A percentile compares a stretch with the other conserved stretches of the same genome.
phyloP scores from a whole-genome alignment of 2,888 invertebrate species.

The Platycheirus rosarum region DNA sequence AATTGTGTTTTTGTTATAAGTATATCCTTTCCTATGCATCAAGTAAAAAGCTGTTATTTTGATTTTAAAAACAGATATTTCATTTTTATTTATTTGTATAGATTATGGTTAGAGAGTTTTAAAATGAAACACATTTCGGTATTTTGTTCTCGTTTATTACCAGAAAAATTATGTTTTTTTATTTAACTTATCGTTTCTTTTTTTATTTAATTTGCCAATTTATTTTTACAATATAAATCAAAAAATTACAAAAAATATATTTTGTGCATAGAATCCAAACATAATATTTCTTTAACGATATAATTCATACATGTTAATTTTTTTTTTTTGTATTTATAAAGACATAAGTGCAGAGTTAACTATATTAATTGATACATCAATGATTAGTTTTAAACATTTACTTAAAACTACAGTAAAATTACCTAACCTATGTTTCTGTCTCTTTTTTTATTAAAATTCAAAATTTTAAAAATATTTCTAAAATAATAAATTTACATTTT shows the following conservation, averaged over 20 bases:
- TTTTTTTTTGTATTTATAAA: constrained; percentile 33
- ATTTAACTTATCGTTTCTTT: constrained; percentile 25
- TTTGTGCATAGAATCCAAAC: constrained; percentile 67
- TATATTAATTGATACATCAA: constrained; percentile 55
- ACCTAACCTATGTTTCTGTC: constrained; percentile 4
- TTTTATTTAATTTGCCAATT: constrained; percentile 39
- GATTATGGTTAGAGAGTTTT: too few relatives aligned
- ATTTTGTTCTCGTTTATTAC: constrained; percentile 32
- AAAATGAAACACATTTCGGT: constrained; percentile 35
- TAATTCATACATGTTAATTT: constrained; percentile 23
- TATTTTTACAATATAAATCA: constrained; percentile 42
- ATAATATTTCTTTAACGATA: constrained; percentile 56
- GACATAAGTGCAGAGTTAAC: constrained; percentile 58
- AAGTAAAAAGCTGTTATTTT: too few relatives aligned
- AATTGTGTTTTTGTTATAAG: too few relatives aligned
- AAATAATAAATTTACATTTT: constrained; percentile 8
- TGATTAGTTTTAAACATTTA: constrained; percentile 61
- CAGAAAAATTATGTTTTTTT: constrained; percentile 23
- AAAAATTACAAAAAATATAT: constrained; percentile 69
- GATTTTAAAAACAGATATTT: too few relatives aligned
- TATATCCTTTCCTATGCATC: too few relatives aligned
- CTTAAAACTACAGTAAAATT: constrained; percentile 40
- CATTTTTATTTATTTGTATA: neutral
- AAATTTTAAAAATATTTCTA: constrained; percentile 45
- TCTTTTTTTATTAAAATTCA: neutral